These are phyloP conservation scores for Psylliodes chrysocephalus DNA, from an alignment of 2,888 invertebrate genomes.

Conservation along the genomic window DNA sequence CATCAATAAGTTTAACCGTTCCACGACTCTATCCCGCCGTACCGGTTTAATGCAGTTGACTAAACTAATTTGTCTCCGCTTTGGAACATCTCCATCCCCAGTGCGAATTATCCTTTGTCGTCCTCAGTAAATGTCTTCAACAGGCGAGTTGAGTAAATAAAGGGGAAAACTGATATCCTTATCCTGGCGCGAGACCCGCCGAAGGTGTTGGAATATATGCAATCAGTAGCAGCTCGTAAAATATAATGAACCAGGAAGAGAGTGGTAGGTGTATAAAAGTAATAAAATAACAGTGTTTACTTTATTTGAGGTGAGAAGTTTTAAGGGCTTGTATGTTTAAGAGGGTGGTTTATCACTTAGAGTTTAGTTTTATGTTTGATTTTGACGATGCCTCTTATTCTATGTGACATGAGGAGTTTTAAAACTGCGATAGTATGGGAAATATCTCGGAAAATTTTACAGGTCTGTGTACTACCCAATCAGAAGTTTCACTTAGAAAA, in stretches of 20 bases:
- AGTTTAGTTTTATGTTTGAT: too few species aligned
- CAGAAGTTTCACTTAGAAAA: too few species aligned
- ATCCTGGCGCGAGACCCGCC: conserved; percentile 21
- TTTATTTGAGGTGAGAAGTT: conserved; percentile 10
- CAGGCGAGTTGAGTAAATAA: conserved; percentile 55
- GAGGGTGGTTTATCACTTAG: not conserved
- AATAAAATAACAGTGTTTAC: conserved; percentile 20
- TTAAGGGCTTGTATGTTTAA: not conserved
- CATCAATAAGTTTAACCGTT: conserved; percentile 12
- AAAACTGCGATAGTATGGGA: too few species aligned
- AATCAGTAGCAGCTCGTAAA: conserved; percentile 32
- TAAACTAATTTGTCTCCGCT: conserved; percentile 31
- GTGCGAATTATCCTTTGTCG: conserved; percentile 44
- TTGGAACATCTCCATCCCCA: conserved; percentile 31
- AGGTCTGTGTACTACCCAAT: too few species aligned
- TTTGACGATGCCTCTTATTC: too few species aligned
- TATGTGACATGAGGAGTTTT: too few species aligned
- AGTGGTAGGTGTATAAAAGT: conserved; percentile 15
- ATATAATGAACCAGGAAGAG: conserved; percentile 20
- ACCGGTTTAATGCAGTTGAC: conserved; percentile 32
- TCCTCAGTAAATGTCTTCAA: conserved; percentile 46
- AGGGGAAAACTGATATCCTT: conserved; percentile 43
- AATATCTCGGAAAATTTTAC: too few species aligned
- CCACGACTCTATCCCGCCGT: conserved; percentile 8
- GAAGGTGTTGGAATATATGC: conserved; percentile 21